Base-by-base conservation (phyloP, 2,888 invertebrate genomes). In the Tinea pellionella region DNA sequence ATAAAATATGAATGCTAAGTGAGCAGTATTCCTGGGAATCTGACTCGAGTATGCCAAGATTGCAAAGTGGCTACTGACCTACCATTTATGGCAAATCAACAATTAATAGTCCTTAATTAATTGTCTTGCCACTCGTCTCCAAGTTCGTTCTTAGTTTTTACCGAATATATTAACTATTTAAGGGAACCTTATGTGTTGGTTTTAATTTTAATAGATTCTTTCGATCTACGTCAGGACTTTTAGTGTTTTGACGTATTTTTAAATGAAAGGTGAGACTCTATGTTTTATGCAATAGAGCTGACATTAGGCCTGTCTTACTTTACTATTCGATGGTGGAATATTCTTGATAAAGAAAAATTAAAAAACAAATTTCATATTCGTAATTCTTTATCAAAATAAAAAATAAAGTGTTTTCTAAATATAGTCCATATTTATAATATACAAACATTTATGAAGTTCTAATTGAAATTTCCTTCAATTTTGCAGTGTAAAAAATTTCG, bases 101-200 rank as follows among this genome's bases (percentile, higher is more conserved):
- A 72, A 77, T 76, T 75, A 77, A 77, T 75, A 75, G 75, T 70
- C 73, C 70, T 76, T 76, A 78, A 79, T 79, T 79, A 80, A 80
- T 80, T 79, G 69, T 70, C 71, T 71, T 67, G 72, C 70, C 24
- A 70, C 67, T 70, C 76, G 74, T 75, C 72, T 71, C 64, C 65
- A 63, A 64, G 68, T 65, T 64, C 64, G 63, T 63, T 65, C 63
- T 67, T 63, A 64, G 65, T 76, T 77, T 76, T 47, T 47, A 47
- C 47, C n/a, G 37, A 24, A 24, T 24, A 24, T 6, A 24, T 24
- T 24, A 24, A 24, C 24, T 24, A 24, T 24, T 24, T 24, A 24
- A 24, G 24, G 24, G 6, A 24, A 24, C 24, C 6, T 3, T 24
- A 3, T 24, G 24, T 24, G n/a, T n/a, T n/a, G 32, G 3, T 29